Conservation (phyloP, 2,888 invertebrate species). For the Podotricha telesiphe region DNA sequence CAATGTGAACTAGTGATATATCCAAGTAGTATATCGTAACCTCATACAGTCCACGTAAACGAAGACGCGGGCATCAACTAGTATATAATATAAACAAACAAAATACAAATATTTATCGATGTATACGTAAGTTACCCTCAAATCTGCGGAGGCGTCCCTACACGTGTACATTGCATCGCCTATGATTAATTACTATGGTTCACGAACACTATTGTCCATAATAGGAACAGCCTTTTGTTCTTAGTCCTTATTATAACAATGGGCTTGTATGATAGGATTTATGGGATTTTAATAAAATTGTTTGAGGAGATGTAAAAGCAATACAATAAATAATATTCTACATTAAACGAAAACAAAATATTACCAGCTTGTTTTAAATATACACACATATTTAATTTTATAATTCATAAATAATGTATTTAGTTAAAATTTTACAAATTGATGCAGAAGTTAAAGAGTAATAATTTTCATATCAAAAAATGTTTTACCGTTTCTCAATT, state of each 20-base stretch:
- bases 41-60: too few relatives aligned
- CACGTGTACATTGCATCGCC: slow-evolving; percentile 17
- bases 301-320: slow-evolving; percentile 26
- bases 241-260: slow-evolving; percentile 34
- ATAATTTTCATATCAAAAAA: too few relatives aligned
- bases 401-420: too few relatives aligned
- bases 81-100: neutral
- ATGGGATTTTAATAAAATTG: slow-evolving; percentile 35
- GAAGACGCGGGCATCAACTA: too few relatives aligned
- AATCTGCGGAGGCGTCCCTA: slow-evolving; percentile 25
- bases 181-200: slow-evolving; percentile 39
- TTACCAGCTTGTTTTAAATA: too few relatives aligned
- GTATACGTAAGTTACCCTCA: neutral
- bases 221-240: slow-evolving; percentile 31
- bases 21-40: too few relatives aligned
- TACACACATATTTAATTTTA: too few relatives aligned
- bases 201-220: slow-evolving; percentile 25
- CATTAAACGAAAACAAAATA: too few relatives aligned
- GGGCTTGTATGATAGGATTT: slow-evolving; percentile 33
- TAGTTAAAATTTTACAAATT: neutral
- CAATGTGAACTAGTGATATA: too few relatives aligned
- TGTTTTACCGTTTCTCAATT: too few relatives aligned
- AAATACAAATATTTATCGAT: neutral
- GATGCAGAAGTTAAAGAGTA: too few relatives aligned
- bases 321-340: slow-evolving; percentile 17